A percentile compares a stretch with the other conserved stretches of the same genome.
Conservation (phyloP, 1,140 invertebrate species). For the Heliconius melpomene region DNA sequence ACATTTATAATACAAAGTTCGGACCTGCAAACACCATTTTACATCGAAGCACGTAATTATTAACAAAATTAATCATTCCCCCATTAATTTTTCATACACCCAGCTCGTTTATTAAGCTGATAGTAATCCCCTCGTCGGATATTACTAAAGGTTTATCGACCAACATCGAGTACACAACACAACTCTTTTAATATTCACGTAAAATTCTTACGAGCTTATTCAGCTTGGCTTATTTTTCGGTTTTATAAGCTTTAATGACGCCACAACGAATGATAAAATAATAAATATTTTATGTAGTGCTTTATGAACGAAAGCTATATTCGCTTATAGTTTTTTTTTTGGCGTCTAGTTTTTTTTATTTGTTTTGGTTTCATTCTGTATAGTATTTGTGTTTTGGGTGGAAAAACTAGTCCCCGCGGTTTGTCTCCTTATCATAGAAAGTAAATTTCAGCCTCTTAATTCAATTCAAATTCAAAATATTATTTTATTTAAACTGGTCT, state of each 20-base stretch:
- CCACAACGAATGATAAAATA: conserved; percentile 12
- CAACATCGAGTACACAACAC: conserved; percentile 23
- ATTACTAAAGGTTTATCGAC: conserved; percentile 19
- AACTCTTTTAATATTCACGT: conserved; percentile 28
- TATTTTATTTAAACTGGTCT: too few relatives aligned
- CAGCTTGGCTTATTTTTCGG: conserved; percentile 9
- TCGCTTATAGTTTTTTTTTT: not conserved
- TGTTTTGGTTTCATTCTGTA: too few relatives aligned
- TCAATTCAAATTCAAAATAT: too few relatives aligned
- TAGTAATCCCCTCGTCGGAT: not conserved
- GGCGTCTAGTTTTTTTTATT: too few relatives aligned
- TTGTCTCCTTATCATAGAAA: too few relatives aligned
- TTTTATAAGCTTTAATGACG: conserved; percentile 7
- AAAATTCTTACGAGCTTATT: conserved; percentile 25
- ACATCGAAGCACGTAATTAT: not conserved
- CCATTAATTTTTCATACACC: not conserved
- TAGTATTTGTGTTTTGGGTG: too few relatives aligned
- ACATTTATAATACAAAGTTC: too few relatives aligned
- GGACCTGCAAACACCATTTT: too few relatives aligned
- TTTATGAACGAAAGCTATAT: conserved; percentile 1
- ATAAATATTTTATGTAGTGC: conserved; percentile 2
- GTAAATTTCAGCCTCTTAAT: too few relatives aligned
- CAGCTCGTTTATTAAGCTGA: not conserved
- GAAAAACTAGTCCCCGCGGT: too few relatives aligned
- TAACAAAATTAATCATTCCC: not conserved